Conservation (phyloP, 2,113 vertebrate genomes). For the Nothoprocta pentlandii region DNA sequence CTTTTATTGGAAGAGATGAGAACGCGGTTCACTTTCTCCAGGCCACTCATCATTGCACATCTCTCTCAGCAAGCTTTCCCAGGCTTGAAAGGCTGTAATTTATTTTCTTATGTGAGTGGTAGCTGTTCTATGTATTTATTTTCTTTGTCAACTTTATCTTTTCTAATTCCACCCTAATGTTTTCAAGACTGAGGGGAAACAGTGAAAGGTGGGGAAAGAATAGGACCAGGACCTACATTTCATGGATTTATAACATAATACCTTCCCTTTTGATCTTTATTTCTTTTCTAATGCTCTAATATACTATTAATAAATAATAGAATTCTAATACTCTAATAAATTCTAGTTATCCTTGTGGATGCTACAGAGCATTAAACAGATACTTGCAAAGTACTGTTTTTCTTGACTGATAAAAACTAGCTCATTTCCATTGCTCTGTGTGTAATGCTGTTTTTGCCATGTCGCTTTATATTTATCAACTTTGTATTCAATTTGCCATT, state of each 20-base stretch:
- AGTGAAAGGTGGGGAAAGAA: neutral
- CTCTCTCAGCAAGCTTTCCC: neutral
- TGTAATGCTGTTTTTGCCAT: neutral
- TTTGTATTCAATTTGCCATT: neutral
- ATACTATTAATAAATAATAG: no score
- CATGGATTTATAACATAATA: accelerated
- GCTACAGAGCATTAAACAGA: neutral
- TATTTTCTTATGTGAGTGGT: neutral
- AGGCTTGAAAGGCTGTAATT: neutral
- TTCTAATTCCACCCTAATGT: neutral
- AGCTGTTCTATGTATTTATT: neutral
- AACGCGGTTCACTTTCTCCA: neutral
- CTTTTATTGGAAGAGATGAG: neutral
- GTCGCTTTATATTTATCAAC: neutral
- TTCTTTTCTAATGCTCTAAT: neutral
- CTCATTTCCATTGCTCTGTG: neutral
- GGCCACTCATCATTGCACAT: neutral
- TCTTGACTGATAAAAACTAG: neutral
- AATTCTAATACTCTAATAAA: no score
- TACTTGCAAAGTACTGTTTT: neutral
- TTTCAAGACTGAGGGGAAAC: neutral
- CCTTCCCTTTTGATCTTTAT: neutral
- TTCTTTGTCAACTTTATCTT: neutral
- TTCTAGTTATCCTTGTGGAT: neutral
- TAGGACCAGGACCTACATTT: neutral